These are phyloP conservation scores for Gasteruption jaculator DNA, from an alignment of 2,888 invertebrate species.

Conservation along the genomic window DNA sequence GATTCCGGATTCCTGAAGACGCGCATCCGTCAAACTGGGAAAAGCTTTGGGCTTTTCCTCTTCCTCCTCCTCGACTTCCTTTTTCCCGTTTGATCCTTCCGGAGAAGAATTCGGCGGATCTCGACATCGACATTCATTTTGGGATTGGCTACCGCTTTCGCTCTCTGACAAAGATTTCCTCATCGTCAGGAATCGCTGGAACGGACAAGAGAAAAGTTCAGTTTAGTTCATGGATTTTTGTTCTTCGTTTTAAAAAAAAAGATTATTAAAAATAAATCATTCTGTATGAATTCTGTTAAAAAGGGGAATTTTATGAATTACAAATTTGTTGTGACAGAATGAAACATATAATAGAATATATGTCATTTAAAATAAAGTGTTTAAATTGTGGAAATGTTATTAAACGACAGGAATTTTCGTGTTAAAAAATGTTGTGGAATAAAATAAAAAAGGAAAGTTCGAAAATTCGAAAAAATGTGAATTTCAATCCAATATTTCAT, in stretches of 20 bases:
- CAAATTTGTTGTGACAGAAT: neutral
- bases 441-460: too few species aligned
- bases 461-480: too few species aligned
- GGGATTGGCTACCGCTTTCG: slow-evolving; percentile 21
- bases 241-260: too few species aligned
- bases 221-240: slow-evolving; percentile 9
- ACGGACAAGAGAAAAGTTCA: slow-evolving; percentile 9
- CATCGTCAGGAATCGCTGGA: slow-evolving; percentile 21
- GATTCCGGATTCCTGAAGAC: slow-evolving; percentile 35
- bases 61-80: slow-evolving; percentile 15
- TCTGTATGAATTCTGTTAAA: too few species aligned
- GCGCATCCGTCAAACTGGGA: slow-evolving; percentile 37
- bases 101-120: neutral
- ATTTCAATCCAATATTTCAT: too few species aligned
- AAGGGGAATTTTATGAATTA: too few species aligned
- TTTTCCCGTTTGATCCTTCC: neutral
- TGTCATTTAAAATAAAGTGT: neutral
- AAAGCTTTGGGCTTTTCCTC: slow-evolving; percentile 29
- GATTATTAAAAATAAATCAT: too few species aligned
- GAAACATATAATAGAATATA: neutral
- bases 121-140: slow-evolving; percentile 19
- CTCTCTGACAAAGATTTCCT: slow-evolving; percentile 36
- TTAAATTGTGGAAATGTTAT: too few species aligned
- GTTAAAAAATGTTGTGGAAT: too few species aligned
- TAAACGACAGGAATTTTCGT: too few species aligned